Base-by-base conservation (phyloP, 2,888 invertebrate species). In the Lingula anatina region DNA sequence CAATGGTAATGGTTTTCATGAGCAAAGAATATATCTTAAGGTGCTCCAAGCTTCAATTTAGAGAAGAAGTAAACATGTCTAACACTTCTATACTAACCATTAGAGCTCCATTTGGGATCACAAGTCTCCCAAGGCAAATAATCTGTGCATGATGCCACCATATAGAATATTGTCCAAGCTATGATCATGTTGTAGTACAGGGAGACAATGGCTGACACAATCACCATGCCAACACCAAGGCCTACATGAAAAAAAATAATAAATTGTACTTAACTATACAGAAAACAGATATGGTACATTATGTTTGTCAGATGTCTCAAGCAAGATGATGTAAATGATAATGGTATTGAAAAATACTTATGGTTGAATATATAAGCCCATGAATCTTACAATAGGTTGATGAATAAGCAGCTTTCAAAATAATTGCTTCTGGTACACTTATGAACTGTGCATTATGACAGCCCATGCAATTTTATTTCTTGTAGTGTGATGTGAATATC, bases 141-240 rank as follows among this genome's bases (percentile, higher is more conserved):
- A 5, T 59, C 47, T 26, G 71, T 63, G 46, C 66, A 65, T 5
- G 71, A 71, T 37, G 64, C 64, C 50, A 70, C 59, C 53, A 73
- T 60, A 55, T 70, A 73, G 24, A 71, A 59, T n/a, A 71, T 61
- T 40, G 69, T 68, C 72, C 72, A 73, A 45, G 62, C 72, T 37
- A 73, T 71, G 55, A 73, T 65, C 40, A 66, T 64, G 2, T 71
- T 73, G 58, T 73, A 73, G 51, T 73, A 73, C 18, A 73, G 59
- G 4, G 70, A 62, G 23, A 73, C 71, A 24, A 71, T 58, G 5
- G 59, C 59, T 0, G 73, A 70, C 25, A 72, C 68, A 36, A 65
- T 61, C 25, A 70, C 60, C 70, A 73, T 71, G 4, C 68, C 71
- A 58, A 65, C 66, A 2, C 71, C 73, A 23, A 73, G 51, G 54